phyloP scores from a whole-genome alignment of 2,888 invertebrate genomes.

The Tuberolachnus salignus region DNA sequence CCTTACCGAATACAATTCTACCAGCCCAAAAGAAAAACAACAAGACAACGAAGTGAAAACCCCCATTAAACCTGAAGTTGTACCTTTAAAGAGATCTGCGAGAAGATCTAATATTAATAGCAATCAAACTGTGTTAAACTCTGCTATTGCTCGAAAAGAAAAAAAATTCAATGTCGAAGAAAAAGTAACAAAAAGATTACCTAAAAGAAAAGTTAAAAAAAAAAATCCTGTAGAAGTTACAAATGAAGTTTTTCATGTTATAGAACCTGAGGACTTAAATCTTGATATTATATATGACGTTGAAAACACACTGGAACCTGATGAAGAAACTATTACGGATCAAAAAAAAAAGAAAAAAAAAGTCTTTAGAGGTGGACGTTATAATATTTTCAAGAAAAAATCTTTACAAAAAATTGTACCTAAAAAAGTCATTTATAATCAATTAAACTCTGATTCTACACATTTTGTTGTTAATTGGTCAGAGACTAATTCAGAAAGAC shows the following conservation, averaged over 20 bases:
- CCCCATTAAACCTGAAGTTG: conserved; percentile 24
- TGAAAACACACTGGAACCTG: conserved; percentile 23
- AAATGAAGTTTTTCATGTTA: conserved; percentile 8
- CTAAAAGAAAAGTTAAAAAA: conserved; percentile 51
- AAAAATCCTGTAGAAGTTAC: conserved; percentile 2
- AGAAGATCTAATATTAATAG: conserved; percentile 68
- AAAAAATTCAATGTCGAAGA: conserved; percentile 67
- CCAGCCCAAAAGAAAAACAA: conserved; percentile 39
- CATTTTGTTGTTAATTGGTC: conserved; percentile 24
- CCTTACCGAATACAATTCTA: conserved; percentile 43
- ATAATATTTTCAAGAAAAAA: conserved; percentile 55
- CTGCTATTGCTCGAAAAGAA: conserved; percentile 75
- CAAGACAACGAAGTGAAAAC: background rate
- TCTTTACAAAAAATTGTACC: conserved; percentile 21
- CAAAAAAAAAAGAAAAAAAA: conserved; percentile 40
- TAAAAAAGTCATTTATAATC: conserved; percentile 24
- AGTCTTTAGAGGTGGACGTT: conserved; percentile 41
- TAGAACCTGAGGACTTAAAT: background rate
- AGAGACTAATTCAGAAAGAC: conserved; percentile 51
- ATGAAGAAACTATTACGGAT: conserved; percentile 22
- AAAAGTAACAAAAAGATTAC: conserved; percentile 48
- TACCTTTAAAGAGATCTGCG: conserved; percentile 69
- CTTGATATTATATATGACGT: background rate
- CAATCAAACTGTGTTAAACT: conserved; percentile 70
- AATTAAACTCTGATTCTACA: conserved; percentile 20